Base-by-base conservation (phyloP, 2,888 invertebrate species). In the Drosophila melanosoma region DNA sequence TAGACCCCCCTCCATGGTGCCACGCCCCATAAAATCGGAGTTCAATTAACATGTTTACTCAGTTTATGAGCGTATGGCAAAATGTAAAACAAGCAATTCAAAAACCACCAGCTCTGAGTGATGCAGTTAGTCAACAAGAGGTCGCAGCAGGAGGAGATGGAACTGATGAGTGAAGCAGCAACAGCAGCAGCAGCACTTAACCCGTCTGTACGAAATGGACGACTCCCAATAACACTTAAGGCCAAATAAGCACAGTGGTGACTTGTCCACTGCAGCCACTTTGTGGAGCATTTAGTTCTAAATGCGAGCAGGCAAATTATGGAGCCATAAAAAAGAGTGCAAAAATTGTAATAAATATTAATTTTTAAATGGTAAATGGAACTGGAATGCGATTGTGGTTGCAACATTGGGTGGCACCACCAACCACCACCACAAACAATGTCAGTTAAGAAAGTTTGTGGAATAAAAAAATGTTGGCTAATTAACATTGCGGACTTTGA, bases 291-390 rank as follows among this genome's bases (percentile, higher is more conserved):
- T 85, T 85, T 86, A 86, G 83, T 74, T 72, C 66, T 70, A 75
- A 89, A 89, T 81, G 89, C 87, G 83, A 85, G 81, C 84, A 81
- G 74, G 81, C 76, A 87, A 87, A 83, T 87, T 85, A 87, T 88
- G 77, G 66, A 58, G 45, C 70, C 70, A 76, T 83, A 78, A 89
- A 82, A 59, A 56, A 35, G 49, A 65, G 60, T 63, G 59, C 54
- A 74, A 68, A 77, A 81, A 82, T 79, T 71, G 32, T 49, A 68
- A 76, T 87, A 82, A 87, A 87, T 81, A 76, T 74, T 70, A 69
- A 78, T 61, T 70, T 81, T 86, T 71, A 71, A 83, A 69, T 60
- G 69, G 20, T 15, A 29, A n/a, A 45, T 61, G 69, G 49, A 48
- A 52, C 32, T 59, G 61, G 70, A 65, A 64, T 63, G 23, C 23